Evolutionary conservation across 1,140 invertebrate species (phyloP).

Genomic region (Aplysia californica): DNA sequence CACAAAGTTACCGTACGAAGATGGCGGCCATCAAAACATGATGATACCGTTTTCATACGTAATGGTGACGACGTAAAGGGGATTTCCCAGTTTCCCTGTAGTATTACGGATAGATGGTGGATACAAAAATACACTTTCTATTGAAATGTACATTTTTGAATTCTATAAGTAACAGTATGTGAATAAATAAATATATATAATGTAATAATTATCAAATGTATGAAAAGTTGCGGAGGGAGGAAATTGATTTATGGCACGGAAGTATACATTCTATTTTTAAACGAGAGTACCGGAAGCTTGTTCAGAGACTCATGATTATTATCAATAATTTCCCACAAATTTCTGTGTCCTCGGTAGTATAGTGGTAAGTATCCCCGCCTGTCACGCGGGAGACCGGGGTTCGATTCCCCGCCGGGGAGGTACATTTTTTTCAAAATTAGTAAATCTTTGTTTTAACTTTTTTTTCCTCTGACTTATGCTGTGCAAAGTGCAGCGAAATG

Average conservation of each 20-base stretch:
- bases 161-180: background rate
- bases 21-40: conserved; percentile 32
- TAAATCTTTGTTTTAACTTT: no score
- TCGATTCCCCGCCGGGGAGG: background rate
- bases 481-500: no score
- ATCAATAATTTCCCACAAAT: background rate
- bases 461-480: no score
- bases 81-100: conserved; percentile 13
- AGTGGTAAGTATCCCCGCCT: background rate
- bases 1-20: conserved; percentile 17
- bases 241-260: background rate
- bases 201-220: background rate
- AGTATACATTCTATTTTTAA: no score
- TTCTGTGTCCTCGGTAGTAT: background rate
- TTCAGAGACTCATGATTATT: background rate
- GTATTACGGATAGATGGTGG: background rate
- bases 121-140: background rate
- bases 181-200: background rate
- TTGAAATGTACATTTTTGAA: background rate
- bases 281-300: background rate
- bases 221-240: background rate
- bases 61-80: background rate
- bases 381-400: background rate
- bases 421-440: background rate
- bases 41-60: background rate